Evolutionary conservation across 2,113 vertebrate species (phyloP), one percentile per base, ranked within the genome.

Genomic region (Tonatia bakeri): DNA sequence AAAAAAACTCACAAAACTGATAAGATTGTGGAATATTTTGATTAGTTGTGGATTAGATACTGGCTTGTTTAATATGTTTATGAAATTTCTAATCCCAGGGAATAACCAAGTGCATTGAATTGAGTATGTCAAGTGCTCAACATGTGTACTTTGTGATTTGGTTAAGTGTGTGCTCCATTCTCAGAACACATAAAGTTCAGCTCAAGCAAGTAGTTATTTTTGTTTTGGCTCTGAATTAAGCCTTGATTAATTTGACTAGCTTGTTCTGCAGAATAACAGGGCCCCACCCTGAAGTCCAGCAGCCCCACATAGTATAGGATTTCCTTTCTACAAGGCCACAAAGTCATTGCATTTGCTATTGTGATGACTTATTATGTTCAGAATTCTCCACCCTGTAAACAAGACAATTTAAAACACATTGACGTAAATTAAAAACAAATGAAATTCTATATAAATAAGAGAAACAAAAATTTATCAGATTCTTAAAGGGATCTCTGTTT

Each of bases 261-360:
- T 90, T 82, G 31, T 95, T 96, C 61, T 67, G 59, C 86, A 92
- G 64, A 95, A 91, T 45, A 97, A 94, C 92, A 96, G n/a, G 59
- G 28, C 65, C 36, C 79, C 95, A 85, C 94, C 95, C 91, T 96
- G 36, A 77, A 87, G 76, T 86, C 16, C 33, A n/a, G 69, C 31
- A 88, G 69, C n/a, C 67, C 31, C 54, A 15, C 40, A 59, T 7
- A 91, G 77, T 65, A 67, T 92, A 96, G 93, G 86, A 96, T 97
- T 97, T 97, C 96, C 94, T 96, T 19, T 95, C 19, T 91, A n/a
- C 70, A 87, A 96, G 87, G 89, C 75, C 93, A 90, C 94, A 92
- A 79, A 87, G 81, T 90, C 83, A 96, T 64, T 82, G 43, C 13
- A 77, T 89, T 96, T 90, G 80, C 36, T 95, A 90, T 94, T 94